Conservation (phyloP, 2,797 vertebrate species). For the Betta splendens region DNA sequence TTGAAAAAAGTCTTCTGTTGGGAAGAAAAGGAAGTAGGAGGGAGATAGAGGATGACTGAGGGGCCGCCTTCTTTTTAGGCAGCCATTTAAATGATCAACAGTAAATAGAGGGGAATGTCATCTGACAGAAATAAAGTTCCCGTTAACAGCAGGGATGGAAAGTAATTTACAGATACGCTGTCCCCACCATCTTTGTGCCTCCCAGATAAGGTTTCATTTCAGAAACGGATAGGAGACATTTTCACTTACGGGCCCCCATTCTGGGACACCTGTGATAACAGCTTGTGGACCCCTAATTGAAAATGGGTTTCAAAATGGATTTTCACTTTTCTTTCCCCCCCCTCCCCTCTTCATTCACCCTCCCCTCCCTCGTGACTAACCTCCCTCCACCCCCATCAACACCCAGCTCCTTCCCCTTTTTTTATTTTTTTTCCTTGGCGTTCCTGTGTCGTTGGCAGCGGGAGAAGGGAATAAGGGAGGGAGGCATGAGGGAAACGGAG, state of each 20-base stretch:
- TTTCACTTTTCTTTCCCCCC: slow-evolving; percentile 92
- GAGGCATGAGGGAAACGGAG: slow-evolving; percentile 84
- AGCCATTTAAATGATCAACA: slow-evolving; percentile 97
- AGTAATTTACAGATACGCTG: slow-evolving; percentile 99
- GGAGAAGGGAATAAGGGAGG: slow-evolving; percentile 36
- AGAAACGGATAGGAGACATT: slow-evolving; percentile 99
- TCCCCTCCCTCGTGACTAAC: slow-evolving; percentile 65
- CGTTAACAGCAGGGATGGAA: slow-evolving; percentile 97
- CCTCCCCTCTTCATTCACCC: slow-evolving; percentile 64
- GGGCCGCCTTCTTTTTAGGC: slow-evolving; percentile 77
- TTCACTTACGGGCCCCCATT: slow-evolving; percentile 96
- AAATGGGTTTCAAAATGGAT: slow-evolving; percentile 99
- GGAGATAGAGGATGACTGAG: slow-evolving; percentile 71
- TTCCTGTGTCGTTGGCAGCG: slow-evolving; percentile 64
- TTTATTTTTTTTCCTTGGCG: slow-evolving; percentile 37
- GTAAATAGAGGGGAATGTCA: slow-evolving; percentile 95
- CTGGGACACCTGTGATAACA: slow-evolving; percentile 99
- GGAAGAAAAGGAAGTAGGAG: slow-evolving; percentile 60
- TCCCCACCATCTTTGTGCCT: slow-evolving; percentile 98
- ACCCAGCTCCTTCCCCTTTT: slow-evolving; percentile 40
- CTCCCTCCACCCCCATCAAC: slow-evolving; percentile 48
- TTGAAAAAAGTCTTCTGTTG: slow-evolving; percentile 44
- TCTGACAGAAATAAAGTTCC: slow-evolving; percentile 99
- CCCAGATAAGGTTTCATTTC: slow-evolving; percentile 99
- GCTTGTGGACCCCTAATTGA: slow-evolving; percentile 99